Base-by-base conservation (phyloP, 2,797 vertebrate species). In the Megaceryle alcyon region DNA sequence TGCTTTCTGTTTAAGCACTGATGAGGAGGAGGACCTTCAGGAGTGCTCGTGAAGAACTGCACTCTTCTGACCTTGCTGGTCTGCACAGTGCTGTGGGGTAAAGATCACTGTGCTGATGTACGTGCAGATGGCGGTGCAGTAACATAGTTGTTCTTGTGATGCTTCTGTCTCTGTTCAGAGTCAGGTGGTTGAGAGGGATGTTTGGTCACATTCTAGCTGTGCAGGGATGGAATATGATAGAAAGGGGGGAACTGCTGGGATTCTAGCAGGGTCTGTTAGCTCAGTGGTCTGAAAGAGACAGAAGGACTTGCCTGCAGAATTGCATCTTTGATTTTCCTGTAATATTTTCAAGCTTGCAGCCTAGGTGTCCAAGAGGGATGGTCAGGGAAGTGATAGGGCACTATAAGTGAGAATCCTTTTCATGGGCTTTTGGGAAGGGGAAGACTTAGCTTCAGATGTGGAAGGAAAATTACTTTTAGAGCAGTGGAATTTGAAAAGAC, bases 81-180 rank as follows among this genome's bases (percentile, higher is more conserved):
- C 25, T 51, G 23, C 0, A 1, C 3, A 0, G 49, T 51, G 70
- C 64, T 0, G 0, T 31, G 21, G 65, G n/a, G 29, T 46, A 25
- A 49, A 53, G 33, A 10, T 53, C 29, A 3, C 51, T 23, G 33
- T 65, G 44, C 44, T 1, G 2, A 17, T 33, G n/a, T 5, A 9
- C 26, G 43, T 1, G 1, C 37, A 46, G 70, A 16, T 0, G 8
- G 43, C 18, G 18, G 15, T 53, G 20, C 7, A 48, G 68, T 56
- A 57, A 70, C 0, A 2, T 11, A 5, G 35, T 18, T 1, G 29
- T 39, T 75, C n/a, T 49, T 69, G 37, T 63, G 44, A 10, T 70
- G 43, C 49, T 76, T 46, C 63, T 70, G 18, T n/a, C 43, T 81
- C 35, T 75, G 63, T 56, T 86, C 3, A 1, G 35, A 25, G 63